Evolutionary conservation across 2,888 invertebrate genomes (phyloP).

Genomic region (Agriopis aurantiaria): DNA sequence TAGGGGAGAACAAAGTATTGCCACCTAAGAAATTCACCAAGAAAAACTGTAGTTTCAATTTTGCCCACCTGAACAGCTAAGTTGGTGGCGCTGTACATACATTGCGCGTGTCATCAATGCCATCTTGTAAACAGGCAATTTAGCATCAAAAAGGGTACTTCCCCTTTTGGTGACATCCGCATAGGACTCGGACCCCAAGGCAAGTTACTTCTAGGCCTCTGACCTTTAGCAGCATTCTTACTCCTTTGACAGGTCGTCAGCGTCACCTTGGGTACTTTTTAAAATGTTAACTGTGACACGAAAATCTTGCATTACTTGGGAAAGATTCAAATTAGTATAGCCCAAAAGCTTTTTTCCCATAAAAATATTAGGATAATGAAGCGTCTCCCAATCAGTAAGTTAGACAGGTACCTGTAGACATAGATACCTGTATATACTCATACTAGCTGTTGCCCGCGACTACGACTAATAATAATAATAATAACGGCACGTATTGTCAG

Average conservation of each 20-base stretch:
- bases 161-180: conserved; percentile 9
- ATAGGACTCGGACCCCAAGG: conserved; percentile 10
- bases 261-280: conserved; percentile 23
- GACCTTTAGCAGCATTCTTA: conserved; percentile 25
- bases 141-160: not conserved
- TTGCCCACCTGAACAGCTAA: too few species aligned
- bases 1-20: too few species aligned
- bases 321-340: not conserved
- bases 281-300: conserved; percentile 7
- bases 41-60: too few species aligned
- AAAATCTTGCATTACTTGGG: not conserved
- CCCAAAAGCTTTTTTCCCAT: not conserved
- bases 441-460: not conserved
- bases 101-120: not conserved
- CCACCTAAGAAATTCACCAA: too few species aligned
- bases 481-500: too few species aligned
- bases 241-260: conserved; percentile 12
- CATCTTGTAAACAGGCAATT: conserved; percentile 1
- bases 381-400: not conserved
- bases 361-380: too few species aligned
- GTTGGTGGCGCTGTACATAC: not conserved
- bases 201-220: conserved; percentile 6
- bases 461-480: too few species aligned
- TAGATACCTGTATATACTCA: too few species aligned
- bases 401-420: too few species aligned